Evolutionary conservation across 2,113 vertebrate genomes (phyloP).

Genomic region (Mesocricetus auratus): DNA sequence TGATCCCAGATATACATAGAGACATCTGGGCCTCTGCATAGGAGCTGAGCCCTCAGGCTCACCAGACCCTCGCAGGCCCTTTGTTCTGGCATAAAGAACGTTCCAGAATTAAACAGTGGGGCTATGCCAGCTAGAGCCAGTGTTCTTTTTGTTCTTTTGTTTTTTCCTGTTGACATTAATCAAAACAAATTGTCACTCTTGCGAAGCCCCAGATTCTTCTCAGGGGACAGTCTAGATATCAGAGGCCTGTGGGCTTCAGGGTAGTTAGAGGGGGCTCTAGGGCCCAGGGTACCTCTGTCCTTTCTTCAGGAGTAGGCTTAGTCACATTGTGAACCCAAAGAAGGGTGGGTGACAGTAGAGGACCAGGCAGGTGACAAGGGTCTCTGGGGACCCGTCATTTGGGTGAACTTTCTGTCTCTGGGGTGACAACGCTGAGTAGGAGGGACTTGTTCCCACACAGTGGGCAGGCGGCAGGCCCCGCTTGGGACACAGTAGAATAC

Average conservation of each 20-base stretch:
- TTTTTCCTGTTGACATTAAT: not conserved
- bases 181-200: not conserved
- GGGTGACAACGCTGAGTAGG: not conserved
- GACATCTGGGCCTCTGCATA: not conserved
- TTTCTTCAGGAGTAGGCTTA: not conserved
- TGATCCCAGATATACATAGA: not conserved
- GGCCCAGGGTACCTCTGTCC: not conserved
- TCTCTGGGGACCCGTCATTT: not conserved
- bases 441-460: not conserved
- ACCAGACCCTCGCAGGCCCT: not conserved
- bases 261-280: not conserved
- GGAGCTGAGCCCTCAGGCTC: not conserved
- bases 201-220: not conserved
- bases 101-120: not conserved
- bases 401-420: not conserved
- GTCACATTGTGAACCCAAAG: not conserved
- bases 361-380: accelerated
- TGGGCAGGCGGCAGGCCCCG: not conserved
- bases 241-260: not conserved
- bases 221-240: not conserved
- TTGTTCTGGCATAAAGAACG: slow-evolving; percentile 46
- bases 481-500: not conserved
- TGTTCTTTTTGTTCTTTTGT: not conserved
- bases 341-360: not conserved
- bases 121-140: not conserved